Evolutionary conservation across 2,797 vertebrate species (phyloP).

Genomic region (Eospalax fontanierii): DNA sequence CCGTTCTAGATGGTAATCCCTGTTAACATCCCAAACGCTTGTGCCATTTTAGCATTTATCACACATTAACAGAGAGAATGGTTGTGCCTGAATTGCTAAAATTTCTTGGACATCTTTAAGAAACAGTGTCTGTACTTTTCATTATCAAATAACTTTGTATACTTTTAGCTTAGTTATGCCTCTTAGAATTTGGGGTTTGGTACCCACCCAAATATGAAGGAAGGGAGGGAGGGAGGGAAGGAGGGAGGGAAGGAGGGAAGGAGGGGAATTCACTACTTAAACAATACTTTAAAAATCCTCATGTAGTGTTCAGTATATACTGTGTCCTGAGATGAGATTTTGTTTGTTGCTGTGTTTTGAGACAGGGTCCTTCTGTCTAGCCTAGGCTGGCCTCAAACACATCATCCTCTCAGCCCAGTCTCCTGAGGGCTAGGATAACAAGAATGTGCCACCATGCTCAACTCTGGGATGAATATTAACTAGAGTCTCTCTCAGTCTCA

Average conservation of each 20-base stretch:
- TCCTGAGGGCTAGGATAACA: not conserved
- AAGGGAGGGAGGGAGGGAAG: too few relatives aligned
- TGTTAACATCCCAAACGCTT: not conserved
- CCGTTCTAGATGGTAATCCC: not conserved
- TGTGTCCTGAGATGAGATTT: not conserved
- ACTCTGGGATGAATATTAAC: conserved; percentile 23
- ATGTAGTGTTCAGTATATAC: not conserved
- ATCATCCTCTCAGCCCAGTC: not conserved
- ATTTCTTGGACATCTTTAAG: conserved; percentile 17
- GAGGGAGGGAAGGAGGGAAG: not conserved
- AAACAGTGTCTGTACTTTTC: not conserved
- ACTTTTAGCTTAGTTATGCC: not conserved
- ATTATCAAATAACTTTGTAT: not conserved
- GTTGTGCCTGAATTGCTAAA: not conserved
- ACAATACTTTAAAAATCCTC: not conserved
- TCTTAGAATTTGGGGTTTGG: conserved; percentile 46
- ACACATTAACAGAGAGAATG: not conserved
- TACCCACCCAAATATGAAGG: not conserved
- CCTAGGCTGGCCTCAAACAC: not conserved
- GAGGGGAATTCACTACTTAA: conserved; percentile 5
- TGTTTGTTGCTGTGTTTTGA: not conserved
- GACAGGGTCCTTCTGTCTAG: not conserved
- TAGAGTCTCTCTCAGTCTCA: not conserved
- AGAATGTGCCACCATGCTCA: not conserved
- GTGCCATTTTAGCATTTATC: not conserved